Evolutionary conservation across 2,888 invertebrate genomes (phyloP).

Genomic region (Drosophila sordidula): DNA sequence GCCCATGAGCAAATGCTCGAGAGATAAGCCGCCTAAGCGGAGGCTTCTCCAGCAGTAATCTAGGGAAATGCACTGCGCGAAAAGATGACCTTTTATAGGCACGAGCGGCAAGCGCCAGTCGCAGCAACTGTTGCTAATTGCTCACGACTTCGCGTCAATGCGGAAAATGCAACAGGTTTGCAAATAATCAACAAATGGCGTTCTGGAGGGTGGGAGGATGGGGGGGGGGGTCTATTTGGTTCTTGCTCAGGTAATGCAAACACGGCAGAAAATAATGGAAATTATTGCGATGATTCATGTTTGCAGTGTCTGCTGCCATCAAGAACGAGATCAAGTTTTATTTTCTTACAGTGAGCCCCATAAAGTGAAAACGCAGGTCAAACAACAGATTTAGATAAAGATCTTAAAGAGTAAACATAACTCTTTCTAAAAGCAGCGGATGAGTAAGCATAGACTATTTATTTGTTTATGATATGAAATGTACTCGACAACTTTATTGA

Average conservation of each 20-base stretch:
- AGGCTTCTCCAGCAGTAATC: too few species aligned
- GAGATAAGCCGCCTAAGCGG: constrained; percentile 40
- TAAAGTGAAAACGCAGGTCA: constrained; percentile 20
- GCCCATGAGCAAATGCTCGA: constrained; percentile 24
- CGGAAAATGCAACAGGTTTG: constrained; percentile 77
- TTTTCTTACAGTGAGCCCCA: constrained; percentile 10
- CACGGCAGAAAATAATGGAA: constrained; percentile 35
- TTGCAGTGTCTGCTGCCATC: constrained; percentile 12
- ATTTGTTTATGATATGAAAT: neutral
- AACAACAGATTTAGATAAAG: constrained; percentile 27
- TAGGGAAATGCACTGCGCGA: constrained; percentile 18
- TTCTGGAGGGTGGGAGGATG: neutral
- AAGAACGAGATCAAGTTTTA: constrained; percentile 50
- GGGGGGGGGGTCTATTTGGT: neutral
- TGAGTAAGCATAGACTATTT: constrained; percentile 23
- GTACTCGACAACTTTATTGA: neutral
- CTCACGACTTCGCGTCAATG: constrained; percentile 59
- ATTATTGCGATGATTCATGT: constrained; percentile 58
- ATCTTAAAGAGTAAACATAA: constrained; percentile 1
- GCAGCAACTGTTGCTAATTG: constrained; percentile 67
- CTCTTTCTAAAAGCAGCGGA: constrained; percentile 7
- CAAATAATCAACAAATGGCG: constrained; percentile 1
- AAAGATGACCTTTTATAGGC: constrained; percentile 53
- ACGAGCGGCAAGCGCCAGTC: constrained; percentile 21
- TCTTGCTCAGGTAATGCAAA: constrained; percentile 32